phyloP scores from a whole-genome alignment of 1,140 invertebrate genomes.

The Drosophila tsacasi region DNA sequence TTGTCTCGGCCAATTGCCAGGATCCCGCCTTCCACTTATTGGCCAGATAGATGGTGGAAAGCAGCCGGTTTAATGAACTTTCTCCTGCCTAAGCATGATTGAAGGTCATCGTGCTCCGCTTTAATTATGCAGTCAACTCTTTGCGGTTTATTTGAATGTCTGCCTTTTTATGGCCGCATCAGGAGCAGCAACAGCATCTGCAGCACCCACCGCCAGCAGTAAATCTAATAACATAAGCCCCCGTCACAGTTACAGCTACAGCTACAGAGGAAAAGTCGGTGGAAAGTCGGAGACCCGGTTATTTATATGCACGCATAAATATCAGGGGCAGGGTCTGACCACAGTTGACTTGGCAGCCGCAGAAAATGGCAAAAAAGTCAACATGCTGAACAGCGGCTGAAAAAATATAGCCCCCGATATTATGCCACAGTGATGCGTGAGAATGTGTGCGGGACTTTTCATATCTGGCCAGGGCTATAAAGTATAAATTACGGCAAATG shows the following conservation, averaged over 20 bases:
- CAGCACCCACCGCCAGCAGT: slow-evolving; percentile 41
- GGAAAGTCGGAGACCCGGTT: slow-evolving; percentile 51
- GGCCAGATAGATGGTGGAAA: slow-evolving; percentile 2
- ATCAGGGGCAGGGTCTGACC: slow-evolving; percentile 68
- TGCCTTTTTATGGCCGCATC: slow-evolving; percentile 61
- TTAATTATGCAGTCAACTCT: slow-evolving; percentile 80
- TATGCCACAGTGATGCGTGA: slow-evolving; percentile 42
- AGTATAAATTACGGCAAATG: slow-evolving; percentile 83
- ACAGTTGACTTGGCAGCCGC: slow-evolving; percentile 77
- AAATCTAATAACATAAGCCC: slow-evolving; percentile 80
- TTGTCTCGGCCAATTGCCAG: slow-evolving; percentile 67
- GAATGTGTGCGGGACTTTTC: slow-evolving; percentile 67
- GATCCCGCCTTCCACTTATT: slow-evolving; percentile 32
- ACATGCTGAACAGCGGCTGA: slow-evolving; percentile 72
- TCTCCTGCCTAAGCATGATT: slow-evolving; percentile 45
- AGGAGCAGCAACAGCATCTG: slow-evolving; percentile 33
- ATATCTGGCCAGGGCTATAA: slow-evolving; percentile 78
- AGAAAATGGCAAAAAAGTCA: slow-evolving; percentile 82
- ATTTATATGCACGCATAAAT: slow-evolving; percentile 81
- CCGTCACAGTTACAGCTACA: slow-evolving; percentile 19
- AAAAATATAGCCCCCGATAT: slow-evolving; percentile 76
- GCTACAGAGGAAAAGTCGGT: slow-evolving; percentile 15
- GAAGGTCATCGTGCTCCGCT: slow-evolving; percentile 39
- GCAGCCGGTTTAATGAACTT: slow-evolving; percentile 62
- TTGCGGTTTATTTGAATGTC: slow-evolving; percentile 76